A percentile compares a stretch with the other conserved stretches of the same genome.
These are phyloP conservation scores for Natrix natrix DNA, from an alignment of 2,797 vertebrate species.

Conservation along the genomic window DNA sequence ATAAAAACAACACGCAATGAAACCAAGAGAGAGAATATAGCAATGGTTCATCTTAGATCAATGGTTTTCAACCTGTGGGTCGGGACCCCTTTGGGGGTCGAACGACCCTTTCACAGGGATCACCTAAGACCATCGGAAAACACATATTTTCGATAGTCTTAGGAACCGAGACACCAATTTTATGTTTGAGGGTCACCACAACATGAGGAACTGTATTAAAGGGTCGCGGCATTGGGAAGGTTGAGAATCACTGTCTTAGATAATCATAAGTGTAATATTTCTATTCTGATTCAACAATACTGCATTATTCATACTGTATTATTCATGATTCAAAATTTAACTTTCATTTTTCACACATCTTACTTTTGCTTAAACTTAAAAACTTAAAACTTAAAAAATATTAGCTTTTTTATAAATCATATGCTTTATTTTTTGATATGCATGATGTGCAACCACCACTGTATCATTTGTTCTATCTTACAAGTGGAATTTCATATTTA, in stretches of 20 bases:
- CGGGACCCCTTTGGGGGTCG: no score
- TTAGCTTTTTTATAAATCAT: slow-evolving; percentile 43
- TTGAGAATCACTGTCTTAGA: neutral
- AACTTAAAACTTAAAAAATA: slow-evolving; percentile 16
- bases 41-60: neutral
- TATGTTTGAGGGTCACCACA: no score
- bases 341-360: neutral
- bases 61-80: no score
- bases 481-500: slow-evolving; percentile 65
- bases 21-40: neutral
- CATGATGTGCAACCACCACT: slow-evolving; percentile 53
- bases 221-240: no score
- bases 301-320: neutral
- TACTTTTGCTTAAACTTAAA: slow-evolving; percentile 49
- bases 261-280: neutral
- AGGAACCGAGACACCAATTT: no score
- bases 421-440: slow-evolving; percentile 50
- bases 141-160: no score
- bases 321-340: neutral
- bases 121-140: no score
- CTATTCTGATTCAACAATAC: neutral
- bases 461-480: slow-evolving; percentile 58
- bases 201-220: no score
- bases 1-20: neutral
- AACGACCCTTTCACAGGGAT: no score